phyloP scores from a whole-genome alignment of 2,888 invertebrate genomes.

The Neoscelio sp. region DNA sequence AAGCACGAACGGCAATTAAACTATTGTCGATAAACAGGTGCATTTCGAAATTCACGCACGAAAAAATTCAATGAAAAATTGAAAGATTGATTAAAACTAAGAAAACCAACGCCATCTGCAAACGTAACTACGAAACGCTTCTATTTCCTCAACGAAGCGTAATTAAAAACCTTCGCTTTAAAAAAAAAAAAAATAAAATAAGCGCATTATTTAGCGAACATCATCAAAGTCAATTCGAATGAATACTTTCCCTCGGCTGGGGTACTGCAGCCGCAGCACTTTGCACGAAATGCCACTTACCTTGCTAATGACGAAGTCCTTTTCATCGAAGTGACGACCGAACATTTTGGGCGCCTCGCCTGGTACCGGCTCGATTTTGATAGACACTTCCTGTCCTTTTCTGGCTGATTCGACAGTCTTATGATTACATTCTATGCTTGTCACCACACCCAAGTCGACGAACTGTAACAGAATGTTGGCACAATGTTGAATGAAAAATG shows the following conservation, averaged over 20 bases:
- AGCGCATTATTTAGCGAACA: no score
- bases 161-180: no score
- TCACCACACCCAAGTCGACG: slow-evolving; percentile 96
- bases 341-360: slow-evolving; percentile 99
- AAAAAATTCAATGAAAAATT: not conserved
- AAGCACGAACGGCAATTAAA: slow-evolving; percentile 59
- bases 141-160: no score
- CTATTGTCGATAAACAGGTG: slow-evolving; percentile 58
- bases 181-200: no score
- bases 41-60: slow-evolving; percentile 30
- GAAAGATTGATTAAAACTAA: no score
- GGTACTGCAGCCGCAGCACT: no score
- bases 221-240: no score
- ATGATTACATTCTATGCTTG: slow-evolving; percentile 98
- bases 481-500: slow-evolving; percentile 13
- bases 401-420: slow-evolving; percentile 97
- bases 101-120: no score
- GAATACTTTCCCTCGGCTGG: no score
- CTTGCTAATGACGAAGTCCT: slow-evolving; percentile 97
- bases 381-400: slow-evolving; percentile 97
- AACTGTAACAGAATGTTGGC: slow-evolving; percentile 87
- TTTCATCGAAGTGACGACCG: slow-evolving; percentile 99
- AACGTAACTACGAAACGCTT: no score
- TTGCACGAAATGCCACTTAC: slow-evolving; percentile 83
- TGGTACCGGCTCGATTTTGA: slow-evolving; percentile 98